These are phyloP conservation scores for Seriola rivoliana DNA, from an alignment of 2,113 vertebrate species.

Conservation along the genomic window DNA sequence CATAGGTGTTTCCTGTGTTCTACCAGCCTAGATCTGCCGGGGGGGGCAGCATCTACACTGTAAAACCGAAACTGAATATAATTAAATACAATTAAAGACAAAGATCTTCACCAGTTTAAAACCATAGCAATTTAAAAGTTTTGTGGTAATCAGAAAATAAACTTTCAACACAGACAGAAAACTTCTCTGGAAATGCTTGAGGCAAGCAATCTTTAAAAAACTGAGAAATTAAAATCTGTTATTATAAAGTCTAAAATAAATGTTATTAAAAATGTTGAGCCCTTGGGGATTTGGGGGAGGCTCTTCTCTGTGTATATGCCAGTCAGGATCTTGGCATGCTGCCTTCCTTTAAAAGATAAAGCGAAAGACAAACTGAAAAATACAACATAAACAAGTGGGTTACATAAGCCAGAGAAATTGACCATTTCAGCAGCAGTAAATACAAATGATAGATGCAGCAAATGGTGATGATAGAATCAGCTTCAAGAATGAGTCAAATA, in stretches of 20 bases:
- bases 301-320: not conserved
- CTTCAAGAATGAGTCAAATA: not conserved
- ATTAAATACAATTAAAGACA: not conserved
- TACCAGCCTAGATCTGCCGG: not conserved
- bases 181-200: constrained; percentile 20
- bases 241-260: constrained; percentile 11
- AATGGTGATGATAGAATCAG: not conserved
- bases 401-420: not conserved
- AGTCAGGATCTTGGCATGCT: not conserved
- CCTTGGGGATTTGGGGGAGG: not conserved
- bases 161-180: not conserved
- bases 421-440: not conserved
- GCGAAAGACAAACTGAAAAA: not conserved
- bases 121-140: not conserved
- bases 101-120: not conserved
- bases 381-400: not conserved
- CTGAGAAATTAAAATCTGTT: constrained; percentile 9
- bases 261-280: constrained; percentile 26
- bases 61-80: not conserved
- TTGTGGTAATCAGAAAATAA: constrained; percentile 3
- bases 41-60: not conserved
- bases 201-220: not conserved
- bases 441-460: not conserved
- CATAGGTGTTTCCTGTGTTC: not conserved
- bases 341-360: not conserved